phyloP scores from a whole-genome alignment of 2,113 vertebrate genomes.

The Gopherus evgoodei region DNA sequence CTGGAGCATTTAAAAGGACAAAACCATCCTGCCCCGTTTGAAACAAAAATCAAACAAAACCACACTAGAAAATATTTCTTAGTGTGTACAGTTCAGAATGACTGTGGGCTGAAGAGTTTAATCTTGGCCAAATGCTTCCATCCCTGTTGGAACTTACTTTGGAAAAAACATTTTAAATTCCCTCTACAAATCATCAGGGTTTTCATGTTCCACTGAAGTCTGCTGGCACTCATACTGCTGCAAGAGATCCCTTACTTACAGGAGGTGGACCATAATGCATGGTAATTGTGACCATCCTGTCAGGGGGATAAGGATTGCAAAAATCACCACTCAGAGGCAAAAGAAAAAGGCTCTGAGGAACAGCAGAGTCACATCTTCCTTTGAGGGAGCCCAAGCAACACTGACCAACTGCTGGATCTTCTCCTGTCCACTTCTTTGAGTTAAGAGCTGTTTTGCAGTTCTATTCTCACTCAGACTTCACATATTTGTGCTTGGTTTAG shows the following conservation, averaged over 20 bases:
- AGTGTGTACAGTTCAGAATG: background rate
- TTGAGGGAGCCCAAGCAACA: background rate
- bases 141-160: background rate
- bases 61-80: background rate
- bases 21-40: background rate
- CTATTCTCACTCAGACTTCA: background rate
- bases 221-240: background rate
- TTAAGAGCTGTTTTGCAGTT: background rate
- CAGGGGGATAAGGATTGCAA: background rate
- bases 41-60: background rate
- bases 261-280: background rate
- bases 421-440: background rate
- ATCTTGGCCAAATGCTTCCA: background rate
- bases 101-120: background rate
- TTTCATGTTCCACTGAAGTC: background rate
- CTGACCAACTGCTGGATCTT: background rate
- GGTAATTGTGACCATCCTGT: background rate
- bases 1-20: background rate
- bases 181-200: fast-evolving
- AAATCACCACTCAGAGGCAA: background rate
- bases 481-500: background rate
- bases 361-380: background rate
- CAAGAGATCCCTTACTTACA: background rate
- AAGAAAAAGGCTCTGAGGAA: background rate
- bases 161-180: background rate